Conservation (phyloP, 1,140 invertebrate species). For the Leptopilina boulardi region DNA sequence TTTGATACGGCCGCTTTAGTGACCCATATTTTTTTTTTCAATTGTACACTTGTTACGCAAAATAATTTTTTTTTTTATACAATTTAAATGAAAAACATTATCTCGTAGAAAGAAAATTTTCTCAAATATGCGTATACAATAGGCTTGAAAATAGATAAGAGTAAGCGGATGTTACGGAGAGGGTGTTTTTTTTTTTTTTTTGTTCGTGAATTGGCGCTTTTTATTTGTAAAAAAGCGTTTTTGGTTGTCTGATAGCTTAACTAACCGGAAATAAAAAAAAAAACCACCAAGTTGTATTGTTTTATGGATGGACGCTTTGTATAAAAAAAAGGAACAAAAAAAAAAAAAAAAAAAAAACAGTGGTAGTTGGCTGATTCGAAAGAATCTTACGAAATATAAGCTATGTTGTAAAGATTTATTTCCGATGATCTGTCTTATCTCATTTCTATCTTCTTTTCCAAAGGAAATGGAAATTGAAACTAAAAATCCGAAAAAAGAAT, state of each 20-base stretch:
- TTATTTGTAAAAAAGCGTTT: constrained; percentile 46
- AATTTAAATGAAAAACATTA: too few species aligned
- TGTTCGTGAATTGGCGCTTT: constrained; percentile 34
- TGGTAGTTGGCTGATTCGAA: constrained; percentile 61
- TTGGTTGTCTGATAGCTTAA: constrained; percentile 61
- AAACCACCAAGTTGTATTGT: constrained; percentile 57
- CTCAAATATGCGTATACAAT: constrained; percentile 2
- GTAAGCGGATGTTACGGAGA: constrained; percentile 63
- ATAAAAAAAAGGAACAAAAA: constrained; percentile 50
- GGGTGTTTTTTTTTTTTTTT: constrained; percentile 43
- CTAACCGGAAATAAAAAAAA: constrained; percentile 53
- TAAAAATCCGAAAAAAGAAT: too few species aligned
- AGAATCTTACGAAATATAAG: constrained; percentile 63
- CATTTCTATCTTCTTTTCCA: not conserved
- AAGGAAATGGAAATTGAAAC: not conserved
- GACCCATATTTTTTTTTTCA: constrained; percentile 33
- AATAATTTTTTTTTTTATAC: not conserved
- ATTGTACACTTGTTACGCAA: not conserved
- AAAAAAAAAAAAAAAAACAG: constrained; percentile 43
- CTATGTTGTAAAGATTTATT: constrained; percentile 55
- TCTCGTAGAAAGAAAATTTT: constrained; percentile 6
- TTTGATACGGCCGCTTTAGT: constrained; percentile 66
- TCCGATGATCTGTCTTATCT: constrained; percentile 34
- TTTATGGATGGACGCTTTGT: constrained; percentile 61
- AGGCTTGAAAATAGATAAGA: constrained; percentile 69